Conservation (phyloP, 2,113 vertebrate species). For the Vicugna pacos region DNA sequence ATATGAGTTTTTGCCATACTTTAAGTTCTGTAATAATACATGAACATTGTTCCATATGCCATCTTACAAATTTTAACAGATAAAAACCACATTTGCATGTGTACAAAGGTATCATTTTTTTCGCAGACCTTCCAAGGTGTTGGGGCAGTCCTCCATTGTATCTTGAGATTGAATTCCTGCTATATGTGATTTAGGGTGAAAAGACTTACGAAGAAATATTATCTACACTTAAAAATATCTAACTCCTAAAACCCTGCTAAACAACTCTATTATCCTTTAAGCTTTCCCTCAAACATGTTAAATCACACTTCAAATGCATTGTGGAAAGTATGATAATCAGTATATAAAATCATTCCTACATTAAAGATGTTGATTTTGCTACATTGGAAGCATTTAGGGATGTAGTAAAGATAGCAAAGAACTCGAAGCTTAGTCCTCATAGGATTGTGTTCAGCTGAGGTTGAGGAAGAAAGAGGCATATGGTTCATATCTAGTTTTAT, state of each 20-base stretch:
- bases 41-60: not conserved
- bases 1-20: not conserved
- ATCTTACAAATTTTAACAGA: not conserved
- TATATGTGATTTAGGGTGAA: not conserved
- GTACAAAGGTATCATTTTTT: not conserved
- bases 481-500: not conserved
- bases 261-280: constrained; percentile 3
- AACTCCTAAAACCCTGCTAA: not conserved
- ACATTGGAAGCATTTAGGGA: not conserved
- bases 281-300: not conserved
- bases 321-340: constrained; percentile 18
- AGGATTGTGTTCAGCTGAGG: not conserved
- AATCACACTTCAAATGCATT: not conserved
- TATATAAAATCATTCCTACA: constrained; percentile 4
- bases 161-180: constrained; percentile 1
- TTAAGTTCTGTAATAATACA: not conserved
- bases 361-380: not conserved
- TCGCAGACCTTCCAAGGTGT: not conserved
- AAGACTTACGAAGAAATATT: constrained; percentile 12
- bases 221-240: not conserved
- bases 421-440: not conserved
- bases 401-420: not conserved
- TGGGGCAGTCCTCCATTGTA: not conserved
- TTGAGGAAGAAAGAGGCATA: not conserved
- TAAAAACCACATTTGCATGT: not conserved